phyloP scores from a whole-genome alignment of 2,113 vertebrate genomes.

The Heloderma charlesbogerti region DNA sequence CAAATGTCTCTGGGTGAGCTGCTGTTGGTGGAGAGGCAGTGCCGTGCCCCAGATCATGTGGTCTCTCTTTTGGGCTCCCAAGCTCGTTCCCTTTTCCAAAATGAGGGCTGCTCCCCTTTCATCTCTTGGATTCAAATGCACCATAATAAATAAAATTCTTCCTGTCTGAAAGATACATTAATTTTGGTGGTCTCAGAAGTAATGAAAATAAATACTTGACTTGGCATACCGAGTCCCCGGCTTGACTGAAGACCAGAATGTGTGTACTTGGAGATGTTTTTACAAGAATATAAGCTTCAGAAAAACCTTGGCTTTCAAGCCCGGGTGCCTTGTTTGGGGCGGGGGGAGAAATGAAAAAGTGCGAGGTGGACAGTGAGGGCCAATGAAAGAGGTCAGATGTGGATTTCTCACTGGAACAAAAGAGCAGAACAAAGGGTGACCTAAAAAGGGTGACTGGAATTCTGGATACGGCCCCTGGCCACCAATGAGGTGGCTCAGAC shows the following conservation, averaged over 20 bases:
- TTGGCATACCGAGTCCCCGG: conserved; percentile 63
- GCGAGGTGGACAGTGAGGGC: conserved; percentile 58
- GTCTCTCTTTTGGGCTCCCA: conserved; percentile 15
- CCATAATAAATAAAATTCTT: conserved; percentile 80
- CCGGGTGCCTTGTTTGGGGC: neutral
- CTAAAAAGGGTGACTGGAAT: neutral
- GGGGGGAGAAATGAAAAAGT: conserved; percentile 26
- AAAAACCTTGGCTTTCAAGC: conserved; percentile 65
- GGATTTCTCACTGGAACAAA: neutral
- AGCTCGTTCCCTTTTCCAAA: conserved; percentile 1
- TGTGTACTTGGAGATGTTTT: conserved; percentile 76
- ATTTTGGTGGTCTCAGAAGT: conserved; percentile 79
- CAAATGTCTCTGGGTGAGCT: neutral
- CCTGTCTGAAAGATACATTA: conserved; percentile 80
- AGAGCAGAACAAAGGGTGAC: conserved; percentile 18
- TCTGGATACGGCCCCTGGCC: neutral
- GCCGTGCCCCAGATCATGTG: conserved; percentile 31
- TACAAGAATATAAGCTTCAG: conserved; percentile 76
- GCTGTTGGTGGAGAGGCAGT: conserved; percentile 14
- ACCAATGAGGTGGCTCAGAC: neutral
- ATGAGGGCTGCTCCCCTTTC: conserved; percentile 69
- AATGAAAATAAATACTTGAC: conserved; percentile 78
- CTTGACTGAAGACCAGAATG: conserved; percentile 73
- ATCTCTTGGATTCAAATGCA: conserved; percentile 75
- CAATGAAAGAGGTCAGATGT: conserved; percentile 49